Evolutionary conservation across 2,113 vertebrate species (phyloP).

Genomic region (Tragulus kanchil): DNA sequence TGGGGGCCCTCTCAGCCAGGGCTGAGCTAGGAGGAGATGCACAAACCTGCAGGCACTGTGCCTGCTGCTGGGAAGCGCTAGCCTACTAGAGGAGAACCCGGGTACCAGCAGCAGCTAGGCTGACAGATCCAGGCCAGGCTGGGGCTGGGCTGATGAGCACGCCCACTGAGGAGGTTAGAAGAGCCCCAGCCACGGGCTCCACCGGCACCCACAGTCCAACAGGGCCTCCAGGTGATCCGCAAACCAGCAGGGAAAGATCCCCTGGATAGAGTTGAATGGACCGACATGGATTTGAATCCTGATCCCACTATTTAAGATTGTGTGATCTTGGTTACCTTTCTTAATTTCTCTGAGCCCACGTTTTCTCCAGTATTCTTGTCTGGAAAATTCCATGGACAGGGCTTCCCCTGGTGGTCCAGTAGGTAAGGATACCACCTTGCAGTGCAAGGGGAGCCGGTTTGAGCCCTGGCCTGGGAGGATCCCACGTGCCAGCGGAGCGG

Average conservation of each 20-base stretch:
- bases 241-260: not conserved
- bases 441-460: too few species aligned
- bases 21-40: not conserved
- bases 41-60: not conserved
- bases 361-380: too few species aligned
- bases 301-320: accelerated
- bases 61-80: accelerated
- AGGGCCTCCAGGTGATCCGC: not conserved
- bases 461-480: too few species aligned
- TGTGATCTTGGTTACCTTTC: not conserved
- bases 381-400: too few species aligned
- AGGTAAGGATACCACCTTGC: too few species aligned
- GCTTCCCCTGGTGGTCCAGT: too few species aligned
- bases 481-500: too few species aligned
- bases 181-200: not conserved
- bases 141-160: not conserved
- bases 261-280: not conserved
- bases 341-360: not conserved
- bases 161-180: not conserved
- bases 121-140: not conserved
- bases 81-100: not conserved
- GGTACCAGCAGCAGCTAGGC: not conserved
- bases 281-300: not conserved
- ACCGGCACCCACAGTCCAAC: accelerated
- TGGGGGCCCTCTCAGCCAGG: not conserved